Percentiles rank a stretch among this genome's conserved stretches.
Evolutionary conservation across 1,140 invertebrate species (phyloP).

Genomic region (Megalonaias nervosa): DNA sequence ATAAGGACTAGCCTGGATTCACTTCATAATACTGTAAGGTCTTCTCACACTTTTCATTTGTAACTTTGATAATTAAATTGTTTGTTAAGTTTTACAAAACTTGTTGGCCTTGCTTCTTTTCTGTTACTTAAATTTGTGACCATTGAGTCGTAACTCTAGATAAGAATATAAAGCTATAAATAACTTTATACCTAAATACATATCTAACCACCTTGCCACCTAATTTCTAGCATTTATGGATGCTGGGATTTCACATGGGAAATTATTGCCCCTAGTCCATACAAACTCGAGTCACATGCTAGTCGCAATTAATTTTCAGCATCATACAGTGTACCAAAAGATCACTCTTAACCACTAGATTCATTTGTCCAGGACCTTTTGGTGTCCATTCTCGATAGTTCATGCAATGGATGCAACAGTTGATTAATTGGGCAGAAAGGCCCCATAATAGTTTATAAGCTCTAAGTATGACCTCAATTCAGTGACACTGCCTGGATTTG

Average conservation of each 20-base stretch:
- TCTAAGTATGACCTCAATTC: constrained; percentile 37
- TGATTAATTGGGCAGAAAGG: constrained; percentile 39
- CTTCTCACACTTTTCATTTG: too few relatives aligned
- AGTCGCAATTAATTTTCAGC: constrained; percentile 41
- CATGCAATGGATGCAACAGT: constrained; percentile 29
- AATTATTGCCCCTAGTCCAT: constrained; percentile 72
- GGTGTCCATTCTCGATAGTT: constrained; percentile 27
- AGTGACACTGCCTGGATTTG: constrained; percentile 17
- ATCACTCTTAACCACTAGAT: constrained; percentile 29
- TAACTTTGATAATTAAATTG: too few relatives aligned
- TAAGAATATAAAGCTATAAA: too few relatives aligned
- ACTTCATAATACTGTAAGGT: too few relatives aligned
- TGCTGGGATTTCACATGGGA: constrained; percentile 65
- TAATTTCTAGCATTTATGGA: too few relatives aligned
- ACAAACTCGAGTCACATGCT: constrained; percentile 72
- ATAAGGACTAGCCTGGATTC: too few relatives aligned
- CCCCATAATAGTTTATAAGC: constrained; percentile 39
- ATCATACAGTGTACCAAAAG: constrained; percentile 36
- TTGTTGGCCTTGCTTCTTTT: too few relatives aligned
- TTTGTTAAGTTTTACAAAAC: too few relatives aligned
- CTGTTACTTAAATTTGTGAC: too few relatives aligned
- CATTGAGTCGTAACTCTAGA: too few relatives aligned
- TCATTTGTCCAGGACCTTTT: constrained; percentile 27
- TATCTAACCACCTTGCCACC: too few relatives aligned
- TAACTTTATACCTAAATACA: too few relatives aligned